Base-by-base conservation (phyloP, 1,140 invertebrate species). In the Pseudobourletiella spinata region DNA sequence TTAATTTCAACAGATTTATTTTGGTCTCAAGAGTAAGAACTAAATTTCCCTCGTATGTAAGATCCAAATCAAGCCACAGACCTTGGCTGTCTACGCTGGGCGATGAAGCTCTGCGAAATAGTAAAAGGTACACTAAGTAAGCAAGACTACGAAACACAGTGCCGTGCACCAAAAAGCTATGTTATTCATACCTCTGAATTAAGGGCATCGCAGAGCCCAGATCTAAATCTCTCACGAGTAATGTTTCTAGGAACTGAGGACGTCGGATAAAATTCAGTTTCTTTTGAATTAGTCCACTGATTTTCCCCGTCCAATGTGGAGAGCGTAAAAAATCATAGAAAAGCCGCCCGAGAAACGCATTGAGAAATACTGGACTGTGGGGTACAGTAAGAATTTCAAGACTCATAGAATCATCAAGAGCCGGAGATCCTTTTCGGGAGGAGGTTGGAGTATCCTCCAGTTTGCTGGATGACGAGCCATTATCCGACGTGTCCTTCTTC, bases 11-110 rank as follows among this genome's bases (percentile, higher is more conserved):
- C 35, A 98, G 78, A 78, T 98, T 97, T 26, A 98, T 76, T 74
- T 95, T 93, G 0, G 95, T 98, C 71, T 93, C 89, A n/a, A 98
- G 82, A 1, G 88, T 92, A 79, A 98, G 87, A 58, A 85, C 82
- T 28, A 91, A 83, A 52, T 84, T 83, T 30, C 95, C 95, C 69
- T 88, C 84, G 76, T 98, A 98, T 11, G 83, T 84, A 43, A 98
- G 76, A 72, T 95, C 88, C 15, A 96, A 78, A 77, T 98, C 90
- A 2, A 95, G 78, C 94, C 94, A 98, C 20, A 96, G 76, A 2
- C 95, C 95, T 66, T 86, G 83, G 61, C 89, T 84, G 77, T 98
- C 89, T 30, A 92, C 72, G 50, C 82, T 77, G 0, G 91, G 89
- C 68, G 84, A 81, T 28, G 81, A 82, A 28, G 87, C 82, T 51